Evolutionary conservation across 2,113 vertebrate species (phyloP).

Genomic region (Xenopus tropicalis): UCB_Xtro_10.0 CM004443.2:117740001-117740500

Average conservation of each 20-base stretch:
- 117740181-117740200: not conserved
- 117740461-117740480: conserved; percentile 48
- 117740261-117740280: conserved; percentile 26
- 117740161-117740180: not conserved
- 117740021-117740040: no score
- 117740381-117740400: conserved; percentile 59
- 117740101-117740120: no score
- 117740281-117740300: conserved; percentile 10
- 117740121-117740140: not conserved
- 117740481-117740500: conserved; percentile 60
- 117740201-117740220: conserved; percentile 9
- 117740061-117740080: no score
- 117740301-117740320: conserved; percentile 37
- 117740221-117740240: conserved; percentile 22
- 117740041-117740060: no score
- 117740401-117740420: conserved; percentile 53
- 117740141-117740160: not conserved
- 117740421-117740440: conserved; percentile 59
- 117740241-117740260: conserved; percentile 23
- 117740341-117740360: conserved; percentile 52
- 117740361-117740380: conserved; percentile 54
- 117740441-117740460: conserved; percentile 47
- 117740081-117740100: no score
- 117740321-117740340: conserved; percentile 53
- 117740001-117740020: no score